Evolutionary conservation across 2,797 vertebrate species (phyloP).

Genomic region (Sebastes hubbsi): DNA sequence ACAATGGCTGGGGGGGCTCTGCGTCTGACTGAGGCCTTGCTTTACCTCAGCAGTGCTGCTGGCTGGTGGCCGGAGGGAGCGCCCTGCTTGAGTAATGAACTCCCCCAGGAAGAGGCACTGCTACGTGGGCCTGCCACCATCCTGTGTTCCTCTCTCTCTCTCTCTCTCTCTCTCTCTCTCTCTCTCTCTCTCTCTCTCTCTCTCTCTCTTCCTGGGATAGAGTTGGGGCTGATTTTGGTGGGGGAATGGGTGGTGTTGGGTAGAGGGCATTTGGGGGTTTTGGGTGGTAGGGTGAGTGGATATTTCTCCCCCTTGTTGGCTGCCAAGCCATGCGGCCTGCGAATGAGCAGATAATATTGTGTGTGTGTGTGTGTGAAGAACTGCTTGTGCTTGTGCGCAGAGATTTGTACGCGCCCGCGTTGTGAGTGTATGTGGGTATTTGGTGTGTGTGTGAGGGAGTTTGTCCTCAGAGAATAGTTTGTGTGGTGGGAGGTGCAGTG

Average conservation of each 20-base stretch:
- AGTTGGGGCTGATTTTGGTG: constrained; percentile 65
- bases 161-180: constrained; percentile 25
- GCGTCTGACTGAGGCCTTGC: not conserved
- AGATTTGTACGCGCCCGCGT: constrained; percentile 72
- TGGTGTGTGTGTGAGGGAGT: constrained; percentile 63
- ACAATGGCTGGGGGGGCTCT: not conserved
- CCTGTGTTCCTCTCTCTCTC: constrained; percentile 31
- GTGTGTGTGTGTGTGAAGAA: constrained; percentile 47
- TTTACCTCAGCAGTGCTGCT: constrained; percentile 65
- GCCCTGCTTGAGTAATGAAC: constrained; percentile 86
- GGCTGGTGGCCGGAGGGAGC: constrained; percentile 70
- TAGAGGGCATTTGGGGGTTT: constrained; percentile 46
- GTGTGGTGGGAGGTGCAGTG: constrained; percentile 69
- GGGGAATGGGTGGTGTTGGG: constrained; percentile 64
- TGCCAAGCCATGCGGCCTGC: constrained; percentile 82
- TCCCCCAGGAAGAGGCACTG: constrained; percentile 82
- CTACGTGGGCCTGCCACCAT: constrained; percentile 76
- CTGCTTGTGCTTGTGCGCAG: constrained; percentile 58
- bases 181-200: constrained; percentile 23
- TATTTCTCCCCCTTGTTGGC: constrained; percentile 59
- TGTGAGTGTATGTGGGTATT: constrained; percentile 72
- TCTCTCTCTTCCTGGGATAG: constrained; percentile 69
- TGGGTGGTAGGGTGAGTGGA: constrained; percentile 53
- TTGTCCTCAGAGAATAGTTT: constrained; percentile 69
- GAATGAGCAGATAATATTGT: constrained; percentile 89